A percentile compares a stretch with the other conserved stretches of the same genome.
Conservation (phyloP, 2,113 vertebrate genomes). For the Actenoides lindsayi region DNA sequence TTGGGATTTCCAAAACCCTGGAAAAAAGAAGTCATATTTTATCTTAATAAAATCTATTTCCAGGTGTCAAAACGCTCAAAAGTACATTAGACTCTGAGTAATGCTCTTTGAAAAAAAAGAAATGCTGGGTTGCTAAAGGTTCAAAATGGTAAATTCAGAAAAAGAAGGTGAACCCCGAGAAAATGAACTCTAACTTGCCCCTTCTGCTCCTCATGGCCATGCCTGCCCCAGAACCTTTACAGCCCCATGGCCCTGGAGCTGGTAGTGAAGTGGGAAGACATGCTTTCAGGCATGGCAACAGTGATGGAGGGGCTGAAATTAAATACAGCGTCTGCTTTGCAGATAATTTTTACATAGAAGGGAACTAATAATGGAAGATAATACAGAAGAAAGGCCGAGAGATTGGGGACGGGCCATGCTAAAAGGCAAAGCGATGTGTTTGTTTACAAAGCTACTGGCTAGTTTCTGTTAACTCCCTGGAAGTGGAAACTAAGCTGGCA, state of each 20-base stretch:
- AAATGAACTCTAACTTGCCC: background rate
- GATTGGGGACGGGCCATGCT: background rate
- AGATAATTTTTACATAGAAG: background rate
- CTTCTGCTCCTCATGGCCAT: background rate
- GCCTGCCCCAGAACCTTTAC: background rate
- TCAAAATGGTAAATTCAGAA: background rate
- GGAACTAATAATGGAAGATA: background rate
- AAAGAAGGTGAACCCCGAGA: background rate
- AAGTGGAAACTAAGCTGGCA: background rate
- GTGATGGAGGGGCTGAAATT: background rate
- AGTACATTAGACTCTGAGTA: background rate
- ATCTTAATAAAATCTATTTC: background rate
- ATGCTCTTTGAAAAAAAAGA: background rate
- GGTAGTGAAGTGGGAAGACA: accelerated
- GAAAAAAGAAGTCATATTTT: background rate
- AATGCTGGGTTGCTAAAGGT: background rate
- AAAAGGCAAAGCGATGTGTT: background rate
- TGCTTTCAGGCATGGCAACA: background rate
- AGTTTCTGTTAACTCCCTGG: background rate
- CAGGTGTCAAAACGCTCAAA: background rate
- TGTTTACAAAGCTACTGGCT: background rate
- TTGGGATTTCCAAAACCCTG: background rate
- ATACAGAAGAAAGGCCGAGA: background rate
- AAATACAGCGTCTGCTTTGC: background rate
- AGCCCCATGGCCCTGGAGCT: background rate